Evolutionary conservation across 2,113 vertebrate genomes (phyloP).

Genomic region (Sprattus sprattus): DNA sequence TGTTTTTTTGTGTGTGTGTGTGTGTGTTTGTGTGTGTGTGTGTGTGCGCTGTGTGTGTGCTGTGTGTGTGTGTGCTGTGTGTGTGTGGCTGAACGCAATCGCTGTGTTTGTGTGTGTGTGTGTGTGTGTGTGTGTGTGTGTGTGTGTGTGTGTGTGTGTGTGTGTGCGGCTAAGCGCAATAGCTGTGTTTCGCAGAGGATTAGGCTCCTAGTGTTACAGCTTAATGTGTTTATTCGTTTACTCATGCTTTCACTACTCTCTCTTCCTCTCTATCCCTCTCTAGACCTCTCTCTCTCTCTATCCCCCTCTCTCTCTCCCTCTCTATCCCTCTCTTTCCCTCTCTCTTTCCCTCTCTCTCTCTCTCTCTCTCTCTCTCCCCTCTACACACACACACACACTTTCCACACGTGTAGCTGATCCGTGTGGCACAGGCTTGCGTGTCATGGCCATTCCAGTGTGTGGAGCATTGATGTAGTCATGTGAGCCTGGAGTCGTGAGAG

Average conservation of each 20-base stretch:
- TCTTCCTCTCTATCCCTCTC: neutral
- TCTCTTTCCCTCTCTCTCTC: neutral
- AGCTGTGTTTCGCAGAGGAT: neutral
- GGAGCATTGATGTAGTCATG: too few relatives aligned
- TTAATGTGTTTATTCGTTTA: conserved; percentile 28
- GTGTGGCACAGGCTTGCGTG: too few relatives aligned
- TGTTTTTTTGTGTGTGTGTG: too few relatives aligned
- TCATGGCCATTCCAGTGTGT: too few relatives aligned
- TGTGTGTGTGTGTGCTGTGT: neutral
- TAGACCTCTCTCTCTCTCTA: neutral
- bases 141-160: neutral
- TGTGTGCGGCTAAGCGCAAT: conserved; percentile 5
- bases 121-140: neutral
- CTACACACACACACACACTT: neutral
- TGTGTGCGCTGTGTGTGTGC: too few relatives aligned
- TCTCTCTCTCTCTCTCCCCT: neutral
- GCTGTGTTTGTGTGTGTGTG: neutral
- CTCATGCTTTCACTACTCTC: neutral
- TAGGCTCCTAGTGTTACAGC: neutral
- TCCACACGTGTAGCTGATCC: too few relatives aligned
- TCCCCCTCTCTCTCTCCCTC: neutral
- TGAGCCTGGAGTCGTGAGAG: too few relatives aligned
- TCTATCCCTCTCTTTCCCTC: neutral
- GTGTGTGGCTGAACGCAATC: neutral
- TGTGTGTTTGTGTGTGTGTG: too few relatives aligned